phyloP scores from a whole-genome alignment of 2,113 vertebrate species.

The Misgurnus mizolepis region DNA sequence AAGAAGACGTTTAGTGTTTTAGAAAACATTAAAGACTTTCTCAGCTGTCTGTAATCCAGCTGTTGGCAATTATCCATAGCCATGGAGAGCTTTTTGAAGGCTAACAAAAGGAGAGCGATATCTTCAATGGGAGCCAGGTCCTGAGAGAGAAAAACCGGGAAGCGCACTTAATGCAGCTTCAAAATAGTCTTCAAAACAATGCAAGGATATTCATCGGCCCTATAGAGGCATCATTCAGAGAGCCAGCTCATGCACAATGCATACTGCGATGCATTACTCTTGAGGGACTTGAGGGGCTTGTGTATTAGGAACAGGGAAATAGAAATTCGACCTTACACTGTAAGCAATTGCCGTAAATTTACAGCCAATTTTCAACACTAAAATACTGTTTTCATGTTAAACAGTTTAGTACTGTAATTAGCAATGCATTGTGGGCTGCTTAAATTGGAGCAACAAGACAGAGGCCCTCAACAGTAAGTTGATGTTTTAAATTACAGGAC shows the following conservation, averaged over 20 bases:
- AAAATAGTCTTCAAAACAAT: slow-evolving; percentile 40
- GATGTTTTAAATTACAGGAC: too few relatives aligned
- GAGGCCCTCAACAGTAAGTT: too few relatives aligned
- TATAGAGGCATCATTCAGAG: slow-evolving; percentile 12
- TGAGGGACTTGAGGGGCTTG: background rate
- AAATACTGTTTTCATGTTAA: too few relatives aligned
- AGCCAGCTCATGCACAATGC: slow-evolving; percentile 18
- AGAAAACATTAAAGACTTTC: slow-evolving; percentile 57
- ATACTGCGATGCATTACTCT: background rate
- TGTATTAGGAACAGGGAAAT: background rate
- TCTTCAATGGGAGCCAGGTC: slow-evolving; percentile 42
- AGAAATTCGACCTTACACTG: slow-evolving; percentile 7
- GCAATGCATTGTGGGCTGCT: too few relatives aligned
- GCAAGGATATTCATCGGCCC: slow-evolving; percentile 25
- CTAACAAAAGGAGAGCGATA: slow-evolving; percentile 56
- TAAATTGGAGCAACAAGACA: too few relatives aligned
- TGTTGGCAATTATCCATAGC: slow-evolving; percentile 66
- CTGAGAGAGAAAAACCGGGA: slow-evolving; percentile 12
- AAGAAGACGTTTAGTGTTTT: slow-evolving; percentile 51
- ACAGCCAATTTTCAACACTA: too few relatives aligned
- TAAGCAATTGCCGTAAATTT: too few relatives aligned
- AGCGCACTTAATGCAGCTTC: slow-evolving; percentile 41
- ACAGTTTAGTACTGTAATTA: too few relatives aligned
- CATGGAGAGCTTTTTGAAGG: slow-evolving; percentile 56
- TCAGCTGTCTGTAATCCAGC: slow-evolving; percentile 61